Evolutionary conservation across 2,113 vertebrate genomes (phyloP).

Genomic region (Tupaia tana): DNA sequence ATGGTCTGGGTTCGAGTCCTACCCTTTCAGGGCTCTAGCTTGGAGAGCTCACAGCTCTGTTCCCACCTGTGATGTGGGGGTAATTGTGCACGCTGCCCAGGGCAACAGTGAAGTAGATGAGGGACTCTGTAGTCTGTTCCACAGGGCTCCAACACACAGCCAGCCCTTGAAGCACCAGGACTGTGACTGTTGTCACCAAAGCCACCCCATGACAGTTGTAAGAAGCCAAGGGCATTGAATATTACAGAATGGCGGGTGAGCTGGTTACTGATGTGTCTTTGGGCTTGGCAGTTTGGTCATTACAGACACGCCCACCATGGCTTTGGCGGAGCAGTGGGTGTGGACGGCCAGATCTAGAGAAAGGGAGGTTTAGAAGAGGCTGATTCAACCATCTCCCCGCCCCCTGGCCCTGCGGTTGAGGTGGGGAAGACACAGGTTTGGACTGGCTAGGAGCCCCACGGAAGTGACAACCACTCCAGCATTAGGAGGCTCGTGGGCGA

Average conservation of each 20-base stretch:
- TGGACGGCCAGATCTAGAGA: background rate
- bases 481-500: background rate
- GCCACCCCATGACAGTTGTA: background rate
- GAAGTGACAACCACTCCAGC: background rate
- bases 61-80: background rate
- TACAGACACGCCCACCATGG: background rate
- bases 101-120: fast-evolving
- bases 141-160: fast-evolving
- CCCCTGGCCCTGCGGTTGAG: background rate
- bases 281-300: background rate
- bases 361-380: background rate
- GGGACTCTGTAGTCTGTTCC: fast-evolving
- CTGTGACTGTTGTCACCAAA: background rate
- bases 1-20: background rate
- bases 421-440: background rate
- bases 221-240: background rate
- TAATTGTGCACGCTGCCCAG: fast-evolving
- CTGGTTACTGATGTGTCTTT: no score
- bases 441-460: background rate
- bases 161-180: fast-evolving
- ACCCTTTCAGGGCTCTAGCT: background rate
- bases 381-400: background rate
- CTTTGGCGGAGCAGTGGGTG: background rate
- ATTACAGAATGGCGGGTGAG: background rate
- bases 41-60: no score